Base-by-base conservation (phyloP, 1,140 invertebrate genomes). In the Hirudo medicinalis region DNA sequence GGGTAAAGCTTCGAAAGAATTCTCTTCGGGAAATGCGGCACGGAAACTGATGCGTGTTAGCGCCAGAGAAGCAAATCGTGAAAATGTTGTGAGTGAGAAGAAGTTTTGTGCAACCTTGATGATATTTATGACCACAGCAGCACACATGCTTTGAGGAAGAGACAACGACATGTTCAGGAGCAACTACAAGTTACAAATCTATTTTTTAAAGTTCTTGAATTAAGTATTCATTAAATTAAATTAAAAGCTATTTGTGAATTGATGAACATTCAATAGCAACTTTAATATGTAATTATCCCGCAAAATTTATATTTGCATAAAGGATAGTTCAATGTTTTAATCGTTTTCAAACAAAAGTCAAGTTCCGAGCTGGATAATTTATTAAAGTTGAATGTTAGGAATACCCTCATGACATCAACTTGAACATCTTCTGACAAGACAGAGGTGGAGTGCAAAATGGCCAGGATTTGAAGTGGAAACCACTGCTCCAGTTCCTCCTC, bases 401-500 rank as follows among this genome's bases (percentile, higher is more conserved):
- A 77, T 78, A 88, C 87, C 80, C 88, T 88, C 53, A 88, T 81
- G 79, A 88, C 87, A 75, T 89, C 88, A 68, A 89, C 87, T 80
- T 89, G 89, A 3, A 86, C 86, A 71, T 90, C 88, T 79, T 90
- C 89, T 3, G 87, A 87, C 73, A 89, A 86, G 0, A 85, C 84
- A 22, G 87, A 84, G 75, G 92, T 88, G 0, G 89, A 89, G 63
- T 87, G 86, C 70, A 92, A 90, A 17, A 91, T 87, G 57, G 89
- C 87, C 60, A 95, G 82, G 55, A 95, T 84, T 81, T 95, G 92
- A 2, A 91, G 89, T 17, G 91, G 90, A 74, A 94, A 82, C 91
- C 91, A 94, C 54, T 91, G 82, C 0, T 90, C 91, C 81, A 94
- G 91, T 80, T 91, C 90, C 83, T 92, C 91, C 5, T 89, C 89